Conservation (phyloP, 2,797 vertebrate species). For the Cephalopachus bancanus region DNA sequence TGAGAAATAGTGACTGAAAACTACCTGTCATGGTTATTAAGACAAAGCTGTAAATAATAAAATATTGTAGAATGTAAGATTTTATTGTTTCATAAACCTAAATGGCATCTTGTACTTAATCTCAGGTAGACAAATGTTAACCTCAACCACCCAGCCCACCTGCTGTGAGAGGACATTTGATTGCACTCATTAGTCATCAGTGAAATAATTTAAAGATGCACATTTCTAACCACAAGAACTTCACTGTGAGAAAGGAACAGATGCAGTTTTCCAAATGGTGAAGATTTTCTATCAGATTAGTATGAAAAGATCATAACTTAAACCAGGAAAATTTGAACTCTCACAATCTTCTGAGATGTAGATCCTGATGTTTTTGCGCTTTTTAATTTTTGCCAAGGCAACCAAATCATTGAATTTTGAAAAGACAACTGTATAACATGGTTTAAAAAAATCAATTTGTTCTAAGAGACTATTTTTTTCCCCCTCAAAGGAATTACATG, state of each 20-base stretch:
- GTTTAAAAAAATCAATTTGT: conserved; percentile 72
- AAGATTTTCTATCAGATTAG: conserved; percentile 16
- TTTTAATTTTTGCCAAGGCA: conserved; percentile 62
- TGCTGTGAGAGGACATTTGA: neutral
- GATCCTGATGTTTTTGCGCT: conserved; percentile 23
- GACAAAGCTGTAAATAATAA: conserved; percentile 56
- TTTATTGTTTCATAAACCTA: neutral
- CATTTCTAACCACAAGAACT: conserved; percentile 59
- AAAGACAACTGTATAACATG: conserved; percentile 53
- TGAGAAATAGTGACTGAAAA: conserved; percentile 36
- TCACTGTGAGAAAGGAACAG: neutral
- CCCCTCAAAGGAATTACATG: conserved; percentile 70
- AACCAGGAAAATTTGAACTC: conserved; percentile 23
- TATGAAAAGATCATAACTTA: conserved; percentile 27
- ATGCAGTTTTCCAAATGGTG: conserved; percentile 33
- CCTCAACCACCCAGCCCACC: neutral
- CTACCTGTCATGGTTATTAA: neutral
- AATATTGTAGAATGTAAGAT: conserved; percentile 20
- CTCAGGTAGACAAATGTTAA: neutral
- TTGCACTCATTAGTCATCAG: neutral
- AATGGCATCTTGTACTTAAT: neutral
- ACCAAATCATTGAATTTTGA: conserved; percentile 72
- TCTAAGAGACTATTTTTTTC: conserved; percentile 68
- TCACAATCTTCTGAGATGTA: neutral
- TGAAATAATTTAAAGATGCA: conserved; percentile 49